Conservation (phyloP, 1,140 invertebrate species). For the Philopotamus ludificatus region DNA sequence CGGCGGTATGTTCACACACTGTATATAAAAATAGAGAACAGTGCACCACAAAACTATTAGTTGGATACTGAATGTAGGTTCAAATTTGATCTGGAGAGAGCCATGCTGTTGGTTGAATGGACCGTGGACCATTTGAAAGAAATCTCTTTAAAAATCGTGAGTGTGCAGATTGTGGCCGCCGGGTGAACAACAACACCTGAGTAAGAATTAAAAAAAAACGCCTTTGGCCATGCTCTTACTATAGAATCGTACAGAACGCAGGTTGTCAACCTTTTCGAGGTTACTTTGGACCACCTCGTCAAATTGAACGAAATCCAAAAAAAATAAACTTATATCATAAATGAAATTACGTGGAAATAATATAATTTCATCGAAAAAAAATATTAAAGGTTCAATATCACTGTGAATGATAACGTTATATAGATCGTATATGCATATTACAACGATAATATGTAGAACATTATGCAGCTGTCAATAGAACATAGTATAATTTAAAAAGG, state of each 20-base stretch:
- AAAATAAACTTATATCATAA: background rate
- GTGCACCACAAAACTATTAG: background rate
- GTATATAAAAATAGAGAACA: background rate
- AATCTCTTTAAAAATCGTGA: conserved; percentile 43
- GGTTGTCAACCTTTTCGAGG: background rate
- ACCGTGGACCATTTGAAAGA: conserved; percentile 18
- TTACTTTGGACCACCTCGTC: no score
- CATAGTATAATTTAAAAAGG: no score
- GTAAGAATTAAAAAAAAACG: conserved; percentile 11
- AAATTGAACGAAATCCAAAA: background rate
- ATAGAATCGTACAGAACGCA: background rate
- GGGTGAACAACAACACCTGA: conserved; percentile 23
- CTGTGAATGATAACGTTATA: no score
- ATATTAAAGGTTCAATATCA: no score
- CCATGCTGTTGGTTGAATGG: background rate
- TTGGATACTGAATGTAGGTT: background rate
- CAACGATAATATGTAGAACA: no score
- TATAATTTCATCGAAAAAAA: no score
- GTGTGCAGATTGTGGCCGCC: conserved; percentile 36
- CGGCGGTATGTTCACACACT: no score
- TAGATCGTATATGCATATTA: no score
- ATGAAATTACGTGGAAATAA: background rate
- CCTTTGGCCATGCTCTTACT: background rate
- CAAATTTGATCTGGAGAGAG: background rate
- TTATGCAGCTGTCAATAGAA: no score